Evolutionary conservation across 2,113 vertebrate species (phyloP).

Genomic region (Crotalus tigris): DNA sequence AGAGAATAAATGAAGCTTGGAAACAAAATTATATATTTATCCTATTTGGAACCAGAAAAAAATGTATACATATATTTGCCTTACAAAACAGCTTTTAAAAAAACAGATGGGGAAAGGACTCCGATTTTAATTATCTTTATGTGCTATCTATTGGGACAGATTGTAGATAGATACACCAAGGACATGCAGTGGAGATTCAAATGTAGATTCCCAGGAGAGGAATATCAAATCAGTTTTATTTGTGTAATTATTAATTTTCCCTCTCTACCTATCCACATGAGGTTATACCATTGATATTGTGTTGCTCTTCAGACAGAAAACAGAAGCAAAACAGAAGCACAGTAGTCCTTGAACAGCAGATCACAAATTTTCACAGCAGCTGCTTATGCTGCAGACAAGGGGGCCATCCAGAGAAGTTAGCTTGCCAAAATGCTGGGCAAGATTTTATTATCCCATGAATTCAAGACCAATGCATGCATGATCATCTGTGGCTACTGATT

Average conservation of each 20-base stretch:
- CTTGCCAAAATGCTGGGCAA: too few species aligned
- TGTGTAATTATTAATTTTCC: not conserved
- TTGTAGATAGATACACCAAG: not conserved
- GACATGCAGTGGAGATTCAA: not conserved
- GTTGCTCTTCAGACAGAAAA: not conserved
- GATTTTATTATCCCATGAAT: not conserved
- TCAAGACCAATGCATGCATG: not conserved
- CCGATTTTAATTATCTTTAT: not conserved
- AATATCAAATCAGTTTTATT: not conserved
- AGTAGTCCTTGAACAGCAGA: not conserved
- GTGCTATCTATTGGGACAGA: accelerated
- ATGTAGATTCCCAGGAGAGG: not conserved
- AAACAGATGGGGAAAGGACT: not conserved
- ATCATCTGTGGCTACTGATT: not conserved
- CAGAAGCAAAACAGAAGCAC: not conserved
- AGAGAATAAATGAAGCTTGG: not conserved
- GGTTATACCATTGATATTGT: not conserved
- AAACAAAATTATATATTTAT: not conserved
- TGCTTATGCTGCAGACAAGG: not conserved
- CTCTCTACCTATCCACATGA: not conserved
- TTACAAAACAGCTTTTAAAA: not conserved
- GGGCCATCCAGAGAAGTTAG: not conserved
- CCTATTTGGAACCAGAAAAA: not conserved
- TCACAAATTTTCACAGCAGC: not conserved
- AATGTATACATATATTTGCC: not conserved